Base-by-base conservation (phyloP, 2,797 vertebrate species). In the Chrysocyon brachyurus region DNA sequence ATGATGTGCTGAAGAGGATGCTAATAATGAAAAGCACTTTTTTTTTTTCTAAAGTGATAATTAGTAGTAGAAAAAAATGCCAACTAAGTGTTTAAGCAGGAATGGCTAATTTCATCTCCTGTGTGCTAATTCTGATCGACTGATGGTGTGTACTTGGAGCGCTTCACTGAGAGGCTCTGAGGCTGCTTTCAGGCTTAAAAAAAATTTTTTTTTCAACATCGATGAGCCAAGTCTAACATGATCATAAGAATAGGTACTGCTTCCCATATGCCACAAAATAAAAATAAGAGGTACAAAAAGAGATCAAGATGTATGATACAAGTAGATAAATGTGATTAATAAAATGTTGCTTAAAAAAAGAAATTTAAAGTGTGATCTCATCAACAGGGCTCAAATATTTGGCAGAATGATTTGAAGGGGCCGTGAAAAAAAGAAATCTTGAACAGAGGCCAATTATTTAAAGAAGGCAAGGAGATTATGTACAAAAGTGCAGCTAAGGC, bases 371-470 rank as follows among this genome's bases (percentile, higher is more conserved):
- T 70, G 49, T 59, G 61, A 93, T 64, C 75, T 95, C 64, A 87
- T 26, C 57, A 54, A 82, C 14, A 12, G 85, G 64, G 26, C 14
- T 91, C 59, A 73, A 75, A 86, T 56, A 96, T 49, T 61, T 82
- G 24, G 33, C 68, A 95, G 26, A 68, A 81, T 26, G 24, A 87
- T 22, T 49, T 87, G 54, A 95, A 85, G 12, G n/a, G 56, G 77
- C 28, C 46, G 21, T n/a, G 26, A 92, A 93, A 61, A 79, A 73
- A 97, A 33, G 75, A 92, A 94, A 96, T 7, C 33, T 85, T 90
- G 56, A 93, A 75, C 6, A 70, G 68, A 96, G 52, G 46, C 21
- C 8, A 70, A 61, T 85, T 6, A 85, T 15, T 57, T 78, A 49
- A 86, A 78, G 24, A n/a, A 36, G 59, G n/a, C 12, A 61, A 46